These are phyloP conservation scores for Gorsachius magnificus DNA, from an alignment of 2,797 vertebrate species.

Conservation along the genomic window DNA sequence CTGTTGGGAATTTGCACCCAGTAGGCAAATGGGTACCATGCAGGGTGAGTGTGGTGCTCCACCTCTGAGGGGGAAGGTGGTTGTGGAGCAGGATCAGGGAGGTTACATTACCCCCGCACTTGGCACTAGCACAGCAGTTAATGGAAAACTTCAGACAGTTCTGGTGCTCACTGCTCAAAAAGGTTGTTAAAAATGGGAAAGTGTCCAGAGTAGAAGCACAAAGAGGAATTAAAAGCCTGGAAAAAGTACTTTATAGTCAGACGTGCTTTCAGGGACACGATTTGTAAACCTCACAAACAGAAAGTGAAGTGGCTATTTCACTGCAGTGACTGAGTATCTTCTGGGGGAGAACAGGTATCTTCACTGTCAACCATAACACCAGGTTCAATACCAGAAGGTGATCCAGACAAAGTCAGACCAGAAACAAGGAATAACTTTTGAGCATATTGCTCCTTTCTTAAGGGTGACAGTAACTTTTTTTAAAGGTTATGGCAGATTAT, in stretches of 20 bases:
- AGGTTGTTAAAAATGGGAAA: not conserved
- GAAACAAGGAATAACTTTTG: not conserved
- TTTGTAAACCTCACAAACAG: not conserved
- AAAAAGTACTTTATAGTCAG: not conserved
- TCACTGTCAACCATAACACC: not conserved
- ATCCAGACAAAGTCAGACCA: not conserved
- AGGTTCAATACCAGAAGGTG: not conserved
- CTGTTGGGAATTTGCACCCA: not conserved
- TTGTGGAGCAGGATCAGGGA: not conserved
- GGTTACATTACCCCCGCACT: accelerated
- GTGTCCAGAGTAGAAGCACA: not conserved
- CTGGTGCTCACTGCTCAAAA: not conserved
- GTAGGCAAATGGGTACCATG: not conserved
- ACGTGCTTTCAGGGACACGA: not conserved
- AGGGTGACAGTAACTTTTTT: not conserved
- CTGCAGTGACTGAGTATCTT: not conserved
- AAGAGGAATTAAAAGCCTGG: not conserved
- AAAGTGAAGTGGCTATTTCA: not conserved
- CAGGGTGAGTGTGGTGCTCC: not conserved
- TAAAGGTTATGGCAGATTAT: not conserved
- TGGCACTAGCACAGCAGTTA: accelerated
- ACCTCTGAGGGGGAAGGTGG: not conserved
- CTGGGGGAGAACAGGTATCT: not conserved
- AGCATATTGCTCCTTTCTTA: not conserved
- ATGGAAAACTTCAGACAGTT: not conserved